These are phyloP conservation scores for Tipula unca DNA, from an alignment of 2,888 invertebrate species.

Conservation along the genomic window DNA sequence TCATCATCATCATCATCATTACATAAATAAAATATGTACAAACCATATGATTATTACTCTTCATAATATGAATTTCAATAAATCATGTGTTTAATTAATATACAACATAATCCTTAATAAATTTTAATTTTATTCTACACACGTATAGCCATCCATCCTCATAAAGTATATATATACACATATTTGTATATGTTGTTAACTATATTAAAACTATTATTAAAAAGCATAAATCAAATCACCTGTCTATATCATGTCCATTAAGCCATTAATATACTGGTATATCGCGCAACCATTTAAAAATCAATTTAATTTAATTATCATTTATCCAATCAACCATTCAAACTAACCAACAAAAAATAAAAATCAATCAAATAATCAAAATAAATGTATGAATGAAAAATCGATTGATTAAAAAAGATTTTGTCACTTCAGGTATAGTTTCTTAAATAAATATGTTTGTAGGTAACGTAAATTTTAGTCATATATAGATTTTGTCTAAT, in stretches of 20 bases:
- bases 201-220: not conserved
- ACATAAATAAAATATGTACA: not conserved
- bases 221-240: constrained; percentile 2
- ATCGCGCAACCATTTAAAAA: not conserved
- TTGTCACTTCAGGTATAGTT: not conserved
- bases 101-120: not conserved
- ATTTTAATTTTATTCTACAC: not conserved
- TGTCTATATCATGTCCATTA: not conserved
- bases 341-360: not conserved
- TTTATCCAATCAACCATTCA: not conserved
- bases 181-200: not conserved
- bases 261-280: not conserved
- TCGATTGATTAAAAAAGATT: not conserved
- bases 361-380: not conserved
- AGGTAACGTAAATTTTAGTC: not conserved
- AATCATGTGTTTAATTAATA: not conserved
- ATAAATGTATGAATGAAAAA: not conserved
- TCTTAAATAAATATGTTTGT: not conserved
- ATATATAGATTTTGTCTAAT: not conserved
- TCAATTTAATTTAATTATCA: not conserved
- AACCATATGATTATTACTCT: not conserved
- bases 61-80: not conserved
- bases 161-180: not conserved
- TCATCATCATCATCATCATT: not conserved
- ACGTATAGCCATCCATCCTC: not conserved